Base-by-base conservation (phyloP, 2,113 vertebrate genomes). In the Brachirus orientalis region DNA sequence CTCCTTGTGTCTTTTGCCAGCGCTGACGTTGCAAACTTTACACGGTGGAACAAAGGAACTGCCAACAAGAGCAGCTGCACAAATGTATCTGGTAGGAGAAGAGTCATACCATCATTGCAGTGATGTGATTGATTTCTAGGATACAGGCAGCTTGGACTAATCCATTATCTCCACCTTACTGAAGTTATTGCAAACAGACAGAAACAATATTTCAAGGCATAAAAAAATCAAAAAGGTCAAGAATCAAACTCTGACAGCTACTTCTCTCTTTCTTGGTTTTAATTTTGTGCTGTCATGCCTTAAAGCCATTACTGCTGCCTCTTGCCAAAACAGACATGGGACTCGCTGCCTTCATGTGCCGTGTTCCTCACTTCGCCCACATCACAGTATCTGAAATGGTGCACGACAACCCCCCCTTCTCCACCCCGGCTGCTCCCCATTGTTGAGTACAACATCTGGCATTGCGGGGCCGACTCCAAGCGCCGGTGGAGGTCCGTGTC, bases 401-500 rank as follows among this genome's bases (percentile, higher is more conserved):
- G 85, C 74, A 45, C 74, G 4, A 65, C 58, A 11, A 1, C 38
- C 38, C 43, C 20, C 74, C 35, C 38, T 18, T 14, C 19, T 13
- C 14, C 19, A 6, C 3, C 20, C 17, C 47, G n/a, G n/a, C 35
- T 1, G 6, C 19, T 4, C 61, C 63, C 61, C 70, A 20, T 72
- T 80, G 11, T 51, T 77, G 75, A 60, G 16, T 67, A 53, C 63
- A 86, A 90, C 90, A 88, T 89, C 88, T 89, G 91, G 88, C 11
- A 69, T 75, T 40, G 60, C 51, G 80, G 82, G 79, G 70, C 53
- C 20, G 1, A 62, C 75, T 84, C 82, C 86, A 81, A 75, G 58
- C 86, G 75, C 77, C 14, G 17, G 81, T 79, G 91, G 89, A 91
- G 91, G 88, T 89, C 88, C 61, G 58, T 40, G 73, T 74, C 52